phyloP scores from a whole-genome alignment of 2,113 vertebrate genomes.

The Tichodroma muraria region DNA sequence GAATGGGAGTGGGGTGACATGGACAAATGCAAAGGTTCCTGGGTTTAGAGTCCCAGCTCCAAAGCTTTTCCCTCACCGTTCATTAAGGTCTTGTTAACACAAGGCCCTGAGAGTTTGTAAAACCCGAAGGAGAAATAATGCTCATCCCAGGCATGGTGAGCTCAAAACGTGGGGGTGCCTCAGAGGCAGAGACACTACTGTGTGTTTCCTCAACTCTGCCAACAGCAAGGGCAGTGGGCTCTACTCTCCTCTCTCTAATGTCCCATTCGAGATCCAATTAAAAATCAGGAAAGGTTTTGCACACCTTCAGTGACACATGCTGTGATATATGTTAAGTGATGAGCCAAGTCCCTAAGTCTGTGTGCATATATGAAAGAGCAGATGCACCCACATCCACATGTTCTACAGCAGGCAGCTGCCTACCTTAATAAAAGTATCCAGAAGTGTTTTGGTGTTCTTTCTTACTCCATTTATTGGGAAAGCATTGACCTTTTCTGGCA shows the following conservation, averaged over 20 bases:
- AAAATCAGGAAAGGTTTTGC: background rate
- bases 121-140: background rate
- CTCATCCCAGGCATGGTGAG: background rate
- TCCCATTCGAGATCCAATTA: background rate
- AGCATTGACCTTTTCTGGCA: background rate
- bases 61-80: background rate
- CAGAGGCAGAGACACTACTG: background rate
- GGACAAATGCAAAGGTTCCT: background rate
- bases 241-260: background rate
- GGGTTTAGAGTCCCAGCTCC: background rate
- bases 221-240: background rate
- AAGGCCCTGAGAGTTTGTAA: background rate
- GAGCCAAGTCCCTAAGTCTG: background rate
- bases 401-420: background rate
- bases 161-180: background rate
- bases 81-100: background rate
- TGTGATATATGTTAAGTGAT: background rate
- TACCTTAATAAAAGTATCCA: background rate
- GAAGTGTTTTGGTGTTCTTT: background rate
- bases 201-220: background rate
- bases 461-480: background rate
- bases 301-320: background rate
- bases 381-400: background rate
- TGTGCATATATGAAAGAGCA: fast-evolving
- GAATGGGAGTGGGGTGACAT: background rate